Percentiles rank a stretch among this genome's conserved stretches.
Conservation (phyloP, 2,888 invertebrate genomes). For the Pollenia angustigena region DNA sequence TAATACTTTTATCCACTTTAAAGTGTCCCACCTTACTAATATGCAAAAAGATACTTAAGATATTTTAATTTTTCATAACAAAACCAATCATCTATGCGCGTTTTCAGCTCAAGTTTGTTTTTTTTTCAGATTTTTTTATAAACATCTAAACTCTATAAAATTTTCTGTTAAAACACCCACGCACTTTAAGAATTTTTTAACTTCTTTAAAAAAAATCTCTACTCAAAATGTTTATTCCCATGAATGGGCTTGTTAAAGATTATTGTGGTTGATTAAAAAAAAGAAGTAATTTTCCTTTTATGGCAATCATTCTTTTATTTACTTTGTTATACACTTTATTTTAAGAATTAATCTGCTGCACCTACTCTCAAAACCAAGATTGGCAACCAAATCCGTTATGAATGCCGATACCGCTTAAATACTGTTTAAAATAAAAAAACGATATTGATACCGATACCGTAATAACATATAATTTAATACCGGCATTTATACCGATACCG, state of each 20-base stretch:
- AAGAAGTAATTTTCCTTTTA: not conserved
- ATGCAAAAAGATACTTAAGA: not conserved
- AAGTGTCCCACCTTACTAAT: conserved; percentile 1
- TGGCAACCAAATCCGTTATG: no score
- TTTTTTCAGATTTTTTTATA: not conserved
- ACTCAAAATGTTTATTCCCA: conserved; percentile 41
- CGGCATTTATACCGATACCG: no score
- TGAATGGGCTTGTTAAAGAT: conserved; percentile 32
- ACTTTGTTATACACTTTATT: no score
- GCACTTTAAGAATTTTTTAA: conserved; percentile 1
- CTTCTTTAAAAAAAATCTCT: not conserved
- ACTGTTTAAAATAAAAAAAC: no score
- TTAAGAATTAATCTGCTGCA: no score
- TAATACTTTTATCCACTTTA: no score
- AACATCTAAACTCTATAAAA: conserved; percentile 11
- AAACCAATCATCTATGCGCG: conserved; percentile 9
- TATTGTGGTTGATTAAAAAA: not conserved
- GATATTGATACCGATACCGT: no score
- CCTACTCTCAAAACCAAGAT: no score
- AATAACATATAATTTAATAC: no score
- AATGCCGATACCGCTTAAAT: no score
- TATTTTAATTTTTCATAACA: conserved; percentile 3
- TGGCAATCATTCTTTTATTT: conserved; percentile 2
- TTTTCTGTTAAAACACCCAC: conserved; percentile 39
- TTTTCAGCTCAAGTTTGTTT: not conserved